A percentile compares a stretch with the other conserved stretches of the same genome.
These are phyloP conservation scores for Amblyopsis hoosieri DNA, from an alignment of 2,797 vertebrate species.

Conservation along the genomic window DNA sequence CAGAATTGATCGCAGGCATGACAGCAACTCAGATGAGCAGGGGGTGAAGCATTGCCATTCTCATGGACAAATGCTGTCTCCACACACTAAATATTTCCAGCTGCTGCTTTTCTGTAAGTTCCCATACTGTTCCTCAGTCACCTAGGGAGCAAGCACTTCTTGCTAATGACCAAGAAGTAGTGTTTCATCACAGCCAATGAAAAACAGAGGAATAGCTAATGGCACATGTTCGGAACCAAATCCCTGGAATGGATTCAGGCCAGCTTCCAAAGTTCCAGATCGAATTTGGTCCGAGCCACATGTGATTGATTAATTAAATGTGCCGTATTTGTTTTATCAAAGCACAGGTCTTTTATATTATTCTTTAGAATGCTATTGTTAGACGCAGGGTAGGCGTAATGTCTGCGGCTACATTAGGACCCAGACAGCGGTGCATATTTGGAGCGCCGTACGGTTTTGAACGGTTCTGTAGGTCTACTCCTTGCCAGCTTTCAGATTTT, in stretches of 20 bases:
- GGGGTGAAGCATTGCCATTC: not conserved
- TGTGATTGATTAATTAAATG: not conserved
- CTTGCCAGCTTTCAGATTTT: not conserved
- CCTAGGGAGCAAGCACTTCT: not conserved
- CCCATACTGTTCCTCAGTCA: not conserved
- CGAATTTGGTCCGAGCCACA: not conserved
- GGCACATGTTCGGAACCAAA: not conserved
- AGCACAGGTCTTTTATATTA: not conserved
- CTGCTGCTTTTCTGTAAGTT: not conserved
- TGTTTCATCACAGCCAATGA: slow-evolving; percentile 5
- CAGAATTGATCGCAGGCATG: not conserved
- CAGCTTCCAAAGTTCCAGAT: not conserved
- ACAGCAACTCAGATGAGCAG: not conserved
- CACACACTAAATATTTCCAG: slow-evolving; percentile 10
- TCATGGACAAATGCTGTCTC: not conserved
- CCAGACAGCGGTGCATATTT: not conserved
- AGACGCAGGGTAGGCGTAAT: too few relatives aligned
- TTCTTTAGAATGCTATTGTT: not conserved
- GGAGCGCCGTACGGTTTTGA: not conserved
- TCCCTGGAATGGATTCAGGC: not conserved
- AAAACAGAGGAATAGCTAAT: not conserved
- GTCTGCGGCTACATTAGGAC: not conserved
- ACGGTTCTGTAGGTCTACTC: not conserved
- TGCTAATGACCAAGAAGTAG: slow-evolving; percentile 7
- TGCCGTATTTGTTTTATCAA: not conserved